Percentiles rank a stretch among this genome's conserved stretches.
Conservation (phyloP, 2,888 invertebrate species). For the Neoascia interrupta region DNA sequence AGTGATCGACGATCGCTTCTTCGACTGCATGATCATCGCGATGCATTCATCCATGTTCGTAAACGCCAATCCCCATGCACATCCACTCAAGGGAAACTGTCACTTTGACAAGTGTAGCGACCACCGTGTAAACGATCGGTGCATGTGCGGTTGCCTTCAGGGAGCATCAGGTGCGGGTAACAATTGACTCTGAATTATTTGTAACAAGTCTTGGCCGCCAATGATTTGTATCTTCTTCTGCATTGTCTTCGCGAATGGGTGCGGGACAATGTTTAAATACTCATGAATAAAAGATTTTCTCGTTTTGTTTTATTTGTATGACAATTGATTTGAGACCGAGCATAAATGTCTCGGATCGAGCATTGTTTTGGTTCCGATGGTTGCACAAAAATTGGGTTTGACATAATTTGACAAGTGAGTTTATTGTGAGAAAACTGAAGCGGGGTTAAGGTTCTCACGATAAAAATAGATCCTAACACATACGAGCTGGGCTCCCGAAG, state of each 20-base stretch:
- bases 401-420: conserved; percentile 31
- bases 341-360: no score
- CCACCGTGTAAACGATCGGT: conserved; percentile 42
- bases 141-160: background rate
- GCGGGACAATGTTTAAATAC: conserved; percentile 34
- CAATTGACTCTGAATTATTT: conserved; percentile 45
- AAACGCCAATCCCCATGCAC: conserved; percentile 12
- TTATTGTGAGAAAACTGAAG: background rate
- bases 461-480: no score
- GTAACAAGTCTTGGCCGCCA: conserved; percentile 27
- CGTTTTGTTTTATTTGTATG: conserved; percentile 32
- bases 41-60: background rate
- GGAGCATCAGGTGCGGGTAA: conserved; percentile 38
- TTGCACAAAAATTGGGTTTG: conserved; percentile 36
- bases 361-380: conserved; percentile 38
- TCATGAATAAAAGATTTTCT: conserved; percentile 64
- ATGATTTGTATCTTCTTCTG: conserved; percentile 29
- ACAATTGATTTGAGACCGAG: conserved; percentile 38
- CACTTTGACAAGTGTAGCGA: conserved; percentile 61
- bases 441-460: no score
- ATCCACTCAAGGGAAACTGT: conserved; percentile 42
- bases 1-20: background rate
- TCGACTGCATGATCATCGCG: background rate
- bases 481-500: no score
- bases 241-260: conserved; percentile 18